A percentile compares a stretch with the other conserved stretches of the same genome.
Evolutionary conservation across 2,797 vertebrate genomes (phyloP).

Genomic region (Etheostoma perlongum): DNA sequence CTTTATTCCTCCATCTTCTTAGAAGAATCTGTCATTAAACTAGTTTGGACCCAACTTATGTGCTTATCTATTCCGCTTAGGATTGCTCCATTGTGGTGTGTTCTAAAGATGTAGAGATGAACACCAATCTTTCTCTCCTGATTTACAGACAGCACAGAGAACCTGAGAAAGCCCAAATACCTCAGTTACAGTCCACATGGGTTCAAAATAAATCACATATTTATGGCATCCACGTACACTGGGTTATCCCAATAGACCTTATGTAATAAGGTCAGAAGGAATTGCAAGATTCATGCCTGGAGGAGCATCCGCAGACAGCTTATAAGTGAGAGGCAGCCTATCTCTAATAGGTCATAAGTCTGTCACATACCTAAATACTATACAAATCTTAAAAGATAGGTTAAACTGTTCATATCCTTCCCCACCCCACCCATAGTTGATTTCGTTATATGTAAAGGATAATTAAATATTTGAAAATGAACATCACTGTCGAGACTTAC

Average conservation of each 20-base stretch:
- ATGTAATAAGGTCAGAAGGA: slow-evolving; percentile 70
- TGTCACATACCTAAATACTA: background rate
- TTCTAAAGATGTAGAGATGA: slow-evolving; percentile 25
- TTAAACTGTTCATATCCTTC: slow-evolving; percentile 11
- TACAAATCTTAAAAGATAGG: background rate
- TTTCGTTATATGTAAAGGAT: slow-evolving; percentile 14
- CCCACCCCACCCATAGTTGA: background rate
- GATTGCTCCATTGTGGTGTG: background rate
- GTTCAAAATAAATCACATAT: slow-evolving; percentile 65
- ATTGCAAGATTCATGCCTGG: slow-evolving; percentile 39
- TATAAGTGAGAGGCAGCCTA: slow-evolving; percentile 43
- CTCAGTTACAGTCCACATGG: slow-evolving; percentile 30
- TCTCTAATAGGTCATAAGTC: background rate
- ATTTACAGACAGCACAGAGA: slow-evolving; percentile 13
- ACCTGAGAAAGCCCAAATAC: slow-evolving; percentile 21
- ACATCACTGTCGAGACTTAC: slow-evolving; percentile 30
- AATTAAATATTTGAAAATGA: slow-evolving; percentile 19
- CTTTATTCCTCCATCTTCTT: too few relatives aligned
- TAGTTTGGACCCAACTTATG: too few relatives aligned
- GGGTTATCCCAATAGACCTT: slow-evolving; percentile 34
- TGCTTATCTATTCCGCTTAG: too few relatives aligned
- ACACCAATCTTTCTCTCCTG: slow-evolving; percentile 13
- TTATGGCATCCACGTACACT: slow-evolving; percentile 52
- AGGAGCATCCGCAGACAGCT: slow-evolving; percentile 41
- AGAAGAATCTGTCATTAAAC: too few relatives aligned